Conservation (phyloP, 2,797 vertebrate species). For the Rhinoraja longicauda region DNA sequence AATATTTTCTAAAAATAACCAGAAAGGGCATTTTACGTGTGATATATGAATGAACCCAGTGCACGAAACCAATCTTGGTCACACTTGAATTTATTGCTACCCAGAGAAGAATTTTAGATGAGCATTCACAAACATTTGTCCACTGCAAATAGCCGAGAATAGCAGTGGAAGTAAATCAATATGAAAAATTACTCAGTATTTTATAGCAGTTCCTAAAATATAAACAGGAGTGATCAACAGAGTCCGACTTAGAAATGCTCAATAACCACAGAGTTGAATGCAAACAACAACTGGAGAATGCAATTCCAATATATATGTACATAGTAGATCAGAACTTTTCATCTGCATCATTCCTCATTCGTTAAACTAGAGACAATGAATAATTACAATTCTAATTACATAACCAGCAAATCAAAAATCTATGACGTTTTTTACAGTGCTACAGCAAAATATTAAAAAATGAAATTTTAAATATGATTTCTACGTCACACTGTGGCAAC, state of each 20-base stretch:
- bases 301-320: not conserved
- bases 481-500: not conserved
- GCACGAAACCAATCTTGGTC: not conserved
- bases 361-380: not conserved
- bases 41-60: not conserved
- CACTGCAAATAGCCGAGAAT: not conserved
- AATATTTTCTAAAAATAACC: not conserved
- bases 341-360: not conserved
- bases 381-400: not conserved
- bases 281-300: no score
- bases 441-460: not conserved
- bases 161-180: not conserved
- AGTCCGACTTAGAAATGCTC: not conserved
- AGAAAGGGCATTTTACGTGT: not conserved
- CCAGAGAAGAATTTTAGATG: constrained; percentile 7
- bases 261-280: not conserved
- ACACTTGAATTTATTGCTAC: not conserved
- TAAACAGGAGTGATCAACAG: not conserved
- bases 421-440: not conserved
- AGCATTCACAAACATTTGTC: constrained; percentile 22
- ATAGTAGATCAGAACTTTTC: not conserved
- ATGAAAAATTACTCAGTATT: constrained; percentile 23
- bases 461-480: not conserved
- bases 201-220: constrained; percentile 22
- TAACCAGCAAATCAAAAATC: not conserved